Conservation (phyloP, 2,113 vertebrate genomes). For the Albula goreensis region DNA sequence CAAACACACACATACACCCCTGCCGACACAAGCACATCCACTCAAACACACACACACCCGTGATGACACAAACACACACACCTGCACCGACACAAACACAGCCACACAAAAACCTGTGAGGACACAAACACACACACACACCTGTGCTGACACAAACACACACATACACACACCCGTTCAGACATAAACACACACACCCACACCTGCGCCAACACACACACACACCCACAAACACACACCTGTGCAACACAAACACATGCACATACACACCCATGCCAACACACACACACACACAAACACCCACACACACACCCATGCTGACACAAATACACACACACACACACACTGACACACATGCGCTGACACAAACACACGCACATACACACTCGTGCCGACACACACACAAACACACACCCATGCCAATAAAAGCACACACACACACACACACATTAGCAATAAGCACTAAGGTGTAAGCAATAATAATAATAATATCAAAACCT, state of each 20-base stretch:
- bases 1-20: conserved; percentile 18
- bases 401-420: conserved; percentile 15
- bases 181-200: not conserved
- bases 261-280: not conserved
- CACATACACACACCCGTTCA: not conserved
- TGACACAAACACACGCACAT: not conserved
- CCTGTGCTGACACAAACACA: not conserved
- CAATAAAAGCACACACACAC: not conserved
- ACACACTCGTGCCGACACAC: conserved; percentile 6
- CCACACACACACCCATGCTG: conserved; percentile 11
- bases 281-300: conserved; percentile 11
- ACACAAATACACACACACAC: not conserved
- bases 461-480: not conserved
- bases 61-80: not conserved
- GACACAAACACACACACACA: not conserved
- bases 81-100: not conserved
- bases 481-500: not conserved
- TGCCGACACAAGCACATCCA: not conserved
- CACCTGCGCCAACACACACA: not conserved
- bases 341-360: not conserved
- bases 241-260: not conserved
- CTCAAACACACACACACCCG: not conserved
- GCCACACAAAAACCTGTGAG: not conserved
- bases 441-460: not conserved
- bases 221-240: not conserved